A percentile compares a stretch with the other conserved stretches of the same genome.
phyloP scores from a whole-genome alignment of 64 coral and sea anemone species.

The Porites lutea region DNA sequence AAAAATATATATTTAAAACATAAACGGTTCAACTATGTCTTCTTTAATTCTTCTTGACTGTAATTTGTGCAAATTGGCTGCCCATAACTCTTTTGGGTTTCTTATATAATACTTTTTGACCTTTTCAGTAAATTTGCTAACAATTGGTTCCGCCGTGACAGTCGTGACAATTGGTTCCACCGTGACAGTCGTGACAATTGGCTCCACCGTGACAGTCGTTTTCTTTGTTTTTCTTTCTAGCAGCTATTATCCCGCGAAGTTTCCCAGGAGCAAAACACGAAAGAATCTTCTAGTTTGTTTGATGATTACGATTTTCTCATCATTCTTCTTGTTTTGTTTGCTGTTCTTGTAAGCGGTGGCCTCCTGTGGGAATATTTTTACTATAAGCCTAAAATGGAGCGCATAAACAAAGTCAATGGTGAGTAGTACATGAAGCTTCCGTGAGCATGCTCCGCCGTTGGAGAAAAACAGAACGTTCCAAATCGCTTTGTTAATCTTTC shows the following conservation, averaged over 20 bases:
- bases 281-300: constrained; percentile 48
- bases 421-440: neutral
- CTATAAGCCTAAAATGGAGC: constrained; percentile 53
- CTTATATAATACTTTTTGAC: too few species aligned
- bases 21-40: too few species aligned
- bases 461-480: too few species aligned
- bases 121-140: too few species aligned
- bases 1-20: too few species aligned
- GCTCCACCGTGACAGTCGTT: neutral
- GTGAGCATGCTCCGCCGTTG: neutral
- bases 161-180: too few species aligned
- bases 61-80: too few species aligned
- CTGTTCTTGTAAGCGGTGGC: constrained; percentile 34
- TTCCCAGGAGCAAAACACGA: neutral
- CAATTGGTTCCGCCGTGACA: too few species aligned
- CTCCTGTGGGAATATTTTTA: constrained; percentile 77
- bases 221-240: neutral
- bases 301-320: constrained; percentile 81
- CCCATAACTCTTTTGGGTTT: too few species aligned
- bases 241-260: constrained; percentile 5
- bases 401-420: constrained; percentile 32
- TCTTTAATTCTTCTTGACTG: too few species aligned
- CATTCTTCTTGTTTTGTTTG: constrained; percentile 74
- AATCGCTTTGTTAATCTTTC: too few species aligned
- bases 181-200: too few species aligned